phyloP scores from a whole-genome alignment of 23 tunicate genomes.

The Phallusia fumigata region DNA sequence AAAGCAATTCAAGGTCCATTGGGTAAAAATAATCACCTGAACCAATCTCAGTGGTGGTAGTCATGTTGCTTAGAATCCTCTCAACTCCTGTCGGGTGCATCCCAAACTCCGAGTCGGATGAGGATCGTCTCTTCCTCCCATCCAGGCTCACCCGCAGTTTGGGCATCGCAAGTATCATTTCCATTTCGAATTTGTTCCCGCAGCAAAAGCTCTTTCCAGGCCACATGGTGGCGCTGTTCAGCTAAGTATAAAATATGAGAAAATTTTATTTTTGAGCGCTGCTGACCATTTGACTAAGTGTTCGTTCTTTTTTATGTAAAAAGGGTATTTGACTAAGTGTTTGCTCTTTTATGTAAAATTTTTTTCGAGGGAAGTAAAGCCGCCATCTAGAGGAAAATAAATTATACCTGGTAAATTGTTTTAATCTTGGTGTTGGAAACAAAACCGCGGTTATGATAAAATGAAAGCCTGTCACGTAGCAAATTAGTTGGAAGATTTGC shows the following conservation, averaged over 20 bases:
- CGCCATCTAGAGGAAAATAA: no score
- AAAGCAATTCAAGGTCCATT: no score
- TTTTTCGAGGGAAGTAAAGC: no score
- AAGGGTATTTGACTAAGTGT: no score
- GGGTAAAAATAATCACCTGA: slow-evolving; percentile 15
- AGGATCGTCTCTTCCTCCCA: neutral
- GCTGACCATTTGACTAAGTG: no score
- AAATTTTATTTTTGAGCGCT: neutral
- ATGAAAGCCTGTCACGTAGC: no score
- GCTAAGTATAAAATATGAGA: slow-evolving; percentile 1
- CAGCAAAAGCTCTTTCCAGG: neutral
- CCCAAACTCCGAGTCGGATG: neutral
- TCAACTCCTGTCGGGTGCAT: neutral
- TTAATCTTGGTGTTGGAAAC: no score
- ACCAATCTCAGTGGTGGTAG: slow-evolving; percentile 8
- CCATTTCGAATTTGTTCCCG: neutral
- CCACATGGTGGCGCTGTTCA: slow-evolving; percentile 40
- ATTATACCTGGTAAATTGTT: no score
- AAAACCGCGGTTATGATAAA: no score
- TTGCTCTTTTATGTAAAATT: no score
- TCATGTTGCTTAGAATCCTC: slow-evolving; percentile 28
- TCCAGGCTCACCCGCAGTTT: neutral
- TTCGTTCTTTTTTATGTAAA: no score
- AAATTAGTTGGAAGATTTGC: no score
- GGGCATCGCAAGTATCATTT: slow-evolving; percentile 26